These are phyloP conservation scores for Macroramphosus scolopax DNA, from an alignment of 2,797 vertebrate species.

Conservation along the genomic window DNA sequence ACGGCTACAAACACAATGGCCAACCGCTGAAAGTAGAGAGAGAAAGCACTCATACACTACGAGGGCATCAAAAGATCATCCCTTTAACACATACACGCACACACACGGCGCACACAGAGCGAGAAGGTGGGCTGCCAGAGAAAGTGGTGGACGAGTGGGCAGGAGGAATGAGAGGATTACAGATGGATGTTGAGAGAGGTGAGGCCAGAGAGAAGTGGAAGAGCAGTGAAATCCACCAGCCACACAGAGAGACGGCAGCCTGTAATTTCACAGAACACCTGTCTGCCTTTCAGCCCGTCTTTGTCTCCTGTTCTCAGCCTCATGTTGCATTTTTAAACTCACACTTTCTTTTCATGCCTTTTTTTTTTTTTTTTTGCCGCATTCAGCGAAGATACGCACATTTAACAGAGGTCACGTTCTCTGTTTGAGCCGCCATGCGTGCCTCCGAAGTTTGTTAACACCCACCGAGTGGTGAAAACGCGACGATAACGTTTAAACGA, in stretches of 20 bases:
- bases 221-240: constrained; percentile 68
- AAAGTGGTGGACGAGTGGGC: constrained; percentile 59
- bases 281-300: constrained; percentile 65
- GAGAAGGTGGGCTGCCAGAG: constrained; percentile 56
- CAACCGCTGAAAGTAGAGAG: constrained; percentile 58
- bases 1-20: constrained; percentile 66
- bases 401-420: constrained; percentile 42
- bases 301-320: constrained; percentile 52
- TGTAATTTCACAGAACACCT: constrained; percentile 69
- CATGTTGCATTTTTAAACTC: constrained; percentile 40
- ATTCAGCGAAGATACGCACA: constrained; percentile 27
- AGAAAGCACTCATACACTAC: constrained; percentile 58
- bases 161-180: constrained; percentile 67
- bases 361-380: constrained; percentile 1
- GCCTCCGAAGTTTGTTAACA: constrained; percentile 23
- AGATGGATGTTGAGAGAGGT: constrained; percentile 70
- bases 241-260: constrained; percentile 65
- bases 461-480: constrained; percentile 17
- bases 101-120: constrained; percentile 8
- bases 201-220: constrained; percentile 61
- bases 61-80: constrained; percentile 72
- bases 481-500: constrained; percentile 16
- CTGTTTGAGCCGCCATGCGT: constrained; percentile 22
- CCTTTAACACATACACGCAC: constrained; percentile 55
- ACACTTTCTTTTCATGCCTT: constrained; percentile 22